Percentiles rank a stretch among this genome's conserved stretches.
Conservation (phyloP, 92 coral and sea anemone species). For the Meandrina meandrites region DNA sequence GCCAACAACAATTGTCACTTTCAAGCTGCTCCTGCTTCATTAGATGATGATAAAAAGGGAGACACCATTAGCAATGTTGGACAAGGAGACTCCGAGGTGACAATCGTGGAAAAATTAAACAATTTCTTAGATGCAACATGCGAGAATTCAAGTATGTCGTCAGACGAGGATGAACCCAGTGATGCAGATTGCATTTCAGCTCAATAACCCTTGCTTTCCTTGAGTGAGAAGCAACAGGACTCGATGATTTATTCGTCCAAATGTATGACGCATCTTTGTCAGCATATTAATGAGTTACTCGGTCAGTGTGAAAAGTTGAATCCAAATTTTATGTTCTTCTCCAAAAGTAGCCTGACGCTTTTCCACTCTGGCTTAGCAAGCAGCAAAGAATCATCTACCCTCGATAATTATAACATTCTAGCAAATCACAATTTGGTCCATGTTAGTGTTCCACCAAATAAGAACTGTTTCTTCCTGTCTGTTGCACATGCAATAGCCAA, state of each 20-base stretch:
- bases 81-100: background rate
- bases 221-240: constrained; percentile 3
- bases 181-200: too few species aligned
- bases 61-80: background rate
- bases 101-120: background rate
- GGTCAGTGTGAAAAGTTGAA: constrained; percentile 24
- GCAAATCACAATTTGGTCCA: constrained; percentile 46
- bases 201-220: background rate
- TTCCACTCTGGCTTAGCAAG: constrained; percentile 22
- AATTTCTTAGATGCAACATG: background rate
- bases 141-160: too few species aligned
- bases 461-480: constrained; percentile 57
- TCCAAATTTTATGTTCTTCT: constrained; percentile 26
- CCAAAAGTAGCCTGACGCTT: constrained; percentile 39
- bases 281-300: too few species aligned
- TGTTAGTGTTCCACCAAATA: constrained; percentile 43
- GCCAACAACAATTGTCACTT: background rate
- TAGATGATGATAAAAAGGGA: background rate
- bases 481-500: constrained; percentile 33
- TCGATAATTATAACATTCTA: constrained; percentile 38
- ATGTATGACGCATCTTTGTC: constrained; percentile 7
- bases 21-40: background rate
- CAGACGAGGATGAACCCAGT: too few species aligned
- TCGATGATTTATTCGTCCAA: background rate
- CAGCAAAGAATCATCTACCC: constrained; percentile 21